Percentiles rank a stretch among this genome's conserved stretches.
Conservation (phyloP, 1,140 invertebrate genomes). For the Grapholita molesta region DNA sequence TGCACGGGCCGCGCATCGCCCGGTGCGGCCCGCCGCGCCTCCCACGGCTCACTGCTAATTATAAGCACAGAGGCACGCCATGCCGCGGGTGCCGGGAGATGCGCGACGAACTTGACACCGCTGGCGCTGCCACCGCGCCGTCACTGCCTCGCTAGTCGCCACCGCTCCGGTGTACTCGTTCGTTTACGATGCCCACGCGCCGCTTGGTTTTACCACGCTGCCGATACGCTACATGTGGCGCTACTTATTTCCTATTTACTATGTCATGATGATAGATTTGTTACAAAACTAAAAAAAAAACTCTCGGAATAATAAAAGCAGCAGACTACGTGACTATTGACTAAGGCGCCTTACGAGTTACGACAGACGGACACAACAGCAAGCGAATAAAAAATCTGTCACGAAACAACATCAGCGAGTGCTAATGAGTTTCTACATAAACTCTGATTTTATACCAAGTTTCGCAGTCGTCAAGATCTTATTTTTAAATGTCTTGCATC, state of each 20-base stretch:
- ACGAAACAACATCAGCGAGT: no score
- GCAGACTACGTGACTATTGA: no score
- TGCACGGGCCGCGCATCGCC: constrained; percentile 70
- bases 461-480: no score
- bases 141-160: constrained; percentile 20
- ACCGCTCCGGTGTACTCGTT: neutral
- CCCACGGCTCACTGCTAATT: constrained; percentile 68
- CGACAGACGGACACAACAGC: no score
- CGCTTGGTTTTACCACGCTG: neutral
- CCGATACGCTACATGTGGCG: neutral
- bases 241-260: neutral
- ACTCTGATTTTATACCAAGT: no score
- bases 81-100: constrained; percentile 24
- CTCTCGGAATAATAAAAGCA: neutral
- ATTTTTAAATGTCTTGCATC: no score
- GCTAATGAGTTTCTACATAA: no score
- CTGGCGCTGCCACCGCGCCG: constrained; percentile 29
- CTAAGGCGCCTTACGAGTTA: no score
- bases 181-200: neutral
- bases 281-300: neutral
- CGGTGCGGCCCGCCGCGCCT: constrained; percentile 61
- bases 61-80: constrained; percentile 38
- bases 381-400: no score
- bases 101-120: constrained; percentile 45
- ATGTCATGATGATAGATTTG: neutral